Base-by-base conservation (phyloP, 2,888 invertebrate genomes). In the Meteorus colon region DNA sequence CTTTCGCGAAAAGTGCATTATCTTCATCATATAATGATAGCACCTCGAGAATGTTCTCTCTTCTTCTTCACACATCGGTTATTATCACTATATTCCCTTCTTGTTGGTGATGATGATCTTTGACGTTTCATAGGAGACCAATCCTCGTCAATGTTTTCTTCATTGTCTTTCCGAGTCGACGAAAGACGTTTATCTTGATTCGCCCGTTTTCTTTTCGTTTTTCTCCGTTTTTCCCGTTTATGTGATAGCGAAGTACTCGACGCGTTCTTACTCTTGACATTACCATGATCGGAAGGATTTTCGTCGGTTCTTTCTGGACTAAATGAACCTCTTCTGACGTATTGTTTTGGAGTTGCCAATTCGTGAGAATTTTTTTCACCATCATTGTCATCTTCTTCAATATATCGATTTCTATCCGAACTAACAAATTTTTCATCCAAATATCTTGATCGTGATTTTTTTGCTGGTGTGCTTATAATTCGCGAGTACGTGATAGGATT, bases 131-230 rank as follows among this genome's bases (percentile, higher is more conserved):
- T 34, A 67, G 78, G 63, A 73, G 63, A 29, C 68, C 77, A 45
- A 59, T 79, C 75, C 55, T 79, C 77, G 68, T 79, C 74, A 66
- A 63, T 34, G 62, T 77, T 59, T 14, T 72, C 75, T 51, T 78
- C 75, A 73, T 78, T 73, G 48, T 79, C 59, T 34, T 78, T 71
- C 62, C 73, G 66, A 60, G 77, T 62, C 29, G 77, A 72, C 66
- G 77, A 74, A 63, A 66, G n/a, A 55, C 55, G 31, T 31, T 66
- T 69, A 14, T 70, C 68, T 73, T 75, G 67, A 51, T 63, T 73
- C 16, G 51, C 60, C 24, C 62, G 37, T 51, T 75, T 51, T 59
- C 70, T 77, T 37, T 65, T 71, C 60, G 75, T 73, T 70, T 71
- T 79, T 63, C 77, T 45, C 31, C 77, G 69, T 29, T 75, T 79